phyloP scores from a whole-genome alignment of 2,888 invertebrate species.

The Campoletis raptor region DNA sequence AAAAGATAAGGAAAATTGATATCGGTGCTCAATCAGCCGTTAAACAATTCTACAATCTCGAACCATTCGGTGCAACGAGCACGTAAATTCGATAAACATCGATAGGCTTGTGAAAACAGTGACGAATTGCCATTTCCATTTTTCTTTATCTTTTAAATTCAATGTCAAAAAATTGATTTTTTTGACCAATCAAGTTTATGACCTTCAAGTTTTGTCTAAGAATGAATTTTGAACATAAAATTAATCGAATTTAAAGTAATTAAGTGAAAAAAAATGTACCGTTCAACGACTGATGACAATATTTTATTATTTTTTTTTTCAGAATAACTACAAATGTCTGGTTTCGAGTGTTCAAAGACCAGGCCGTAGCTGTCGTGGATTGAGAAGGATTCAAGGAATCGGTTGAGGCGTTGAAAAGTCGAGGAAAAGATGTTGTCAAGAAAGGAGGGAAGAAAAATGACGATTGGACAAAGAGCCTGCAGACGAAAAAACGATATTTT shows the following conservation, averaged over 20 bases:
- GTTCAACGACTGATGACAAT: background rate
- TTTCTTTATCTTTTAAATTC: background rate
- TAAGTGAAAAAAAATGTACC: background rate
- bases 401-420: background rate
- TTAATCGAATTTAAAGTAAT: too few species aligned
- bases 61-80: slow-evolving; percentile 42
- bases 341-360: background rate
- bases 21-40: slow-evolving; percentile 54
- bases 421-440: slow-evolving; percentile 1
- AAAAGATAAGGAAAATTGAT: slow-evolving; percentile 69
- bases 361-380: background rate
- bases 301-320: slow-evolving; percentile 19
- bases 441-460: slow-evolving; percentile 16
- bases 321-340: slow-evolving; percentile 56
- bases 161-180: too few species aligned
- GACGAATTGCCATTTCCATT: background rate
- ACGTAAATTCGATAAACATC: slow-evolving; percentile 21
- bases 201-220: too few species aligned
- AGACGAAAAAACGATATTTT: slow-evolving; percentile 33
- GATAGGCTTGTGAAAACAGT: slow-evolving; percentile 31
- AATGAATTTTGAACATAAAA: too few species aligned
- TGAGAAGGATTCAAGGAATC: background rate
- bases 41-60: slow-evolving; percentile 48
- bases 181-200: too few species aligned
- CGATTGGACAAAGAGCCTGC: background rate